Base-by-base conservation (phyloP, 2,888 invertebrate species). In the Ligdia adustata region DNA sequence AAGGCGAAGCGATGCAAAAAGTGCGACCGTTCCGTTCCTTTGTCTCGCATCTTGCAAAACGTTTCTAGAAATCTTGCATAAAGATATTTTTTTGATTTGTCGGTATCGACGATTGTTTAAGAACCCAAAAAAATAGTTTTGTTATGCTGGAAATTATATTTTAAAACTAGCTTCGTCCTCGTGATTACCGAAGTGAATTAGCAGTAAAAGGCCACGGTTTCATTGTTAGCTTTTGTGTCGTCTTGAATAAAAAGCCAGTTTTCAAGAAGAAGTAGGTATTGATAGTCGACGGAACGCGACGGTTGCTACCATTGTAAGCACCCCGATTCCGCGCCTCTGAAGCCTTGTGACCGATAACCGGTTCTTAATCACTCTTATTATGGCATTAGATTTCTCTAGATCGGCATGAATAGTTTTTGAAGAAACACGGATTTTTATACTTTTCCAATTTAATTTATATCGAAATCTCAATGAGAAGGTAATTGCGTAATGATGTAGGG, bases 51-150 rank as follows among this genome's bases (percentile, higher is more conserved):
- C 70, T 75, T 73, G 79, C 77, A 72, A 77, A 83, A 80, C 73
- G 69, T 64, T 73, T 72, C 73, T 77, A 79, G 72, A 79, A 73
- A 69, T 66, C 64, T 75, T 79, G 71, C 69, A 86, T 80, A 84
- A 76, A 80, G 81, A 74, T 72, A 70, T 80, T 81, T 83, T 83
- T 82, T 82, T 84, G 80, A 84, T 85, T 88, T 88, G 87, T 85
- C 80, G 75, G 66, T 58, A 48, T 64, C 60, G 47, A 50, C 47
- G 66, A 79, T 86, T 81, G 82, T 84, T 80, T 65, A 62, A 64
- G 50, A 65, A 66, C 69, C 69, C 71, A 69, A 75, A 72, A 72
- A 79, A 78, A 69, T 63, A 55, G 50, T 66, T 75, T 72, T 68
- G 76, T 75, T 75, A 75, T 73, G 78, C 72, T 76, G 69, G 29